These are phyloP conservation scores for Anthrax anthrax DNA, from an alignment of 2,888 invertebrate genomes.

Conservation along the genomic window DNA sequence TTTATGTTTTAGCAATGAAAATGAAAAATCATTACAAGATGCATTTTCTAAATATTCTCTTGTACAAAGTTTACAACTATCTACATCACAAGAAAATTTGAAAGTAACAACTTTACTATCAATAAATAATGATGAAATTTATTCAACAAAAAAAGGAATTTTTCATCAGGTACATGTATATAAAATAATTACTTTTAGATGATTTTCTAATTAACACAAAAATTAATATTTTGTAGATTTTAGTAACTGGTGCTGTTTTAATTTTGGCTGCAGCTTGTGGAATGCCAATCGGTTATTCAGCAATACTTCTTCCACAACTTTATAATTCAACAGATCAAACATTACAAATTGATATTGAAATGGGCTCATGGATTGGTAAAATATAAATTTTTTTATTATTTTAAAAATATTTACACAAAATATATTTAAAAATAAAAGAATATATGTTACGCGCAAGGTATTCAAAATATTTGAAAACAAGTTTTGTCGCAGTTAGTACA, in stretches of 20 bases:
- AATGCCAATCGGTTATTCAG: constrained; percentile 63
- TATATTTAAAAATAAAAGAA: no score
- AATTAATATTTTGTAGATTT: constrained; percentile 48
- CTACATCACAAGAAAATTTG: no score
- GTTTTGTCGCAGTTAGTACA: no score
- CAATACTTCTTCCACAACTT: constrained; percentile 60
- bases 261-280: constrained; percentile 58
- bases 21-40: constrained; percentile 23
- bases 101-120: no score
- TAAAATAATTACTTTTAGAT: background rate
- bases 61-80: no score
- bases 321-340: constrained; percentile 42
- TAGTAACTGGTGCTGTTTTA: constrained; percentile 56
- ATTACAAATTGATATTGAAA: constrained; percentile 49
- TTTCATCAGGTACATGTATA: constrained; percentile 8
- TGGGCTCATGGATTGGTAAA: constrained; percentile 58
- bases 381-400: background rate
- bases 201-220: no score
- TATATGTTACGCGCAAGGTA: no score
- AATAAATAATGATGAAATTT: background rate
- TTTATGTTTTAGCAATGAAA: constrained; percentile 21
- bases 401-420: no score
- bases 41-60: no score
- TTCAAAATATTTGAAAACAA: no score
- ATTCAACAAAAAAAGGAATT: constrained; percentile 6